Base-by-base conservation (phyloP, 64 coral and sea anemone species). In the Astreopora myriophthalma region DNA sequence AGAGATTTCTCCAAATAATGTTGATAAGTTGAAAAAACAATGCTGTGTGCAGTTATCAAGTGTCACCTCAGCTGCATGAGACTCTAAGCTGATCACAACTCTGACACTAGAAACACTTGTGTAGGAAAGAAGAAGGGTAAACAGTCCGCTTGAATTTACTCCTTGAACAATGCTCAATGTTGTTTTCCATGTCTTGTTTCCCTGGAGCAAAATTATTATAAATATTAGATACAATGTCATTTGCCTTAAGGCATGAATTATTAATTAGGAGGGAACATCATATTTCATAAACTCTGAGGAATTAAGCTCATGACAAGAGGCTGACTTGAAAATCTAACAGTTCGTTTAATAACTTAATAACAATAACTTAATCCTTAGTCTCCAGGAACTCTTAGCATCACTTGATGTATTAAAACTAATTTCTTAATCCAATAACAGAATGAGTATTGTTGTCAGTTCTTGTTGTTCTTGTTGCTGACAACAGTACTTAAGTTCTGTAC, bases 1-100 rank as follows among this genome's bases (percentile, higher is more conserved):
- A 20, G 30, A 71, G 28, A 93, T 76, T 67, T 96, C 95, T 38
- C 91, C 95, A 82, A 96, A 87, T 14, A 60, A 30, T 51, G 69
- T 80, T 30, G 87, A 38, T 22, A 96, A 79, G 40, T 86, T 78
- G 57, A 44, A 73, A 33, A 78, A 87, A 37, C 95, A 96, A 0
- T 27, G 77, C 14, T 88, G 83, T 6, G 58, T 29, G 52, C 95
- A 96, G 74, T 16, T 89, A 52, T 19, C 25, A n/a, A 96, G 73
- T 70, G 84, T 22, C 37, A 96, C 49, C 8, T n/a, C 31, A 42
- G 77, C 31, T 23, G 33, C 69, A 14, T 19, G 57, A 8, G 83
- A 58, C 34, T 69, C 67, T n/a, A 35, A 48, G 55, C 35, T 70
- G 28, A 44, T 87, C 34, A 42, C 22, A 36, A 85, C 77, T 13